Conservation (phyloP, 2,797 vertebrate genomes). For the Coccyzus lansbergi region DNA sequence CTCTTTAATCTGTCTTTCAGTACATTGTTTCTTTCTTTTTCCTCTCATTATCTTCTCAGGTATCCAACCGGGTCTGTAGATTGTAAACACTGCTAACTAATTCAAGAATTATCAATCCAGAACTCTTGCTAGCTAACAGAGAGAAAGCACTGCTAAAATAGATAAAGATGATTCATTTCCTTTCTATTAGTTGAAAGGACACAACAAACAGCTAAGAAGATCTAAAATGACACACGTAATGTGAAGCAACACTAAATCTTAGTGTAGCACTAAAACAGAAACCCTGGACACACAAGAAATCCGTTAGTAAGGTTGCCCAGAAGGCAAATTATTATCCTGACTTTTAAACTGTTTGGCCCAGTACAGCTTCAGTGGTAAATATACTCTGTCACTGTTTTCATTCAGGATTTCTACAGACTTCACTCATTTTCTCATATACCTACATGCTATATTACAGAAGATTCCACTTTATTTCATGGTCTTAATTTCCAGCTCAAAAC, state of each 20-base stretch:
- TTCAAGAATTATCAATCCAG: not conserved
- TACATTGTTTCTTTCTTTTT: not conserved
- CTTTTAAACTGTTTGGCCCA: not conserved
- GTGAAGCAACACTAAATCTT: not conserved
- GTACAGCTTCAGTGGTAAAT: not conserved
- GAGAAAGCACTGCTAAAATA: constrained; percentile 10
- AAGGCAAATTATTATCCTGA: not conserved
- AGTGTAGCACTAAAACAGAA: not conserved
- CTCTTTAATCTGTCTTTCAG: not conserved
- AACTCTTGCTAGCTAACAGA: constrained; percentile 3
- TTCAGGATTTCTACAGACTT: not conserved
- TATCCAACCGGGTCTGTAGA: not conserved
- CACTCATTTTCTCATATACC: not conserved
- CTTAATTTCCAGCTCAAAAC: not conserved
- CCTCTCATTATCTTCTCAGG: not conserved
- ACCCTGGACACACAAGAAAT: not conserved
- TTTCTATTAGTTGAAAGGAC: not conserved
- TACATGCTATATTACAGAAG: not conserved
- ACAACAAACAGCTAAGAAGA: not conserved
- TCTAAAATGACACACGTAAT: not conserved
- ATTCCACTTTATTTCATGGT: not conserved
- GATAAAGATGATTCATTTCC: not conserved
- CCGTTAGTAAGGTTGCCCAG: not conserved
- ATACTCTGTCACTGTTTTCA: not conserved
- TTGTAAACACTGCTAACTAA: constrained; percentile 3